These are phyloP conservation scores for Amblyornis subalaris DNA, from an alignment of 2,113 vertebrate species.

Conservation along the genomic window DNA sequence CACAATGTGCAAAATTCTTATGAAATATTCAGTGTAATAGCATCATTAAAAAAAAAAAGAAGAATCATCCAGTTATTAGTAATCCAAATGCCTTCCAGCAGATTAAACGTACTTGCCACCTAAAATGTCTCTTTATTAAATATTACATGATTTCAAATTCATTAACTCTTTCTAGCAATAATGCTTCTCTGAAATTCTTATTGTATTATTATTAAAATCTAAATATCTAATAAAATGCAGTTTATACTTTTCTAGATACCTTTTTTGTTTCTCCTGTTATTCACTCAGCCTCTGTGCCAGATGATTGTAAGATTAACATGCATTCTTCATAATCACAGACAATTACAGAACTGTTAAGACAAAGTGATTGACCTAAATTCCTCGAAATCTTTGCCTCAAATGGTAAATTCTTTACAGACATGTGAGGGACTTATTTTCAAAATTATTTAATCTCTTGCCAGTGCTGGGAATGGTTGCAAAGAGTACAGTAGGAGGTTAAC, in stretches of 20 bases:
- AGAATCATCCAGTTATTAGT: neutral
- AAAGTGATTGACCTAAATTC: neutral
- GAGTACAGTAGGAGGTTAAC: neutral
- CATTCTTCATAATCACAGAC: neutral
- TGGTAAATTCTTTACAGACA: neutral
- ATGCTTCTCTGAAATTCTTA: neutral
- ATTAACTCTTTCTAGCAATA: neutral
- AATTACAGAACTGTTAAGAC: neutral
- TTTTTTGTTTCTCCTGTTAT: neutral
- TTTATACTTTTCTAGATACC: neutral
- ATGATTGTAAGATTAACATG: neutral
- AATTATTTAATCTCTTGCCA: neutral
- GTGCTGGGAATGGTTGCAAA: neutral
- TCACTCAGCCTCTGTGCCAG: neutral
- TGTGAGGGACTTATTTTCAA: neutral
- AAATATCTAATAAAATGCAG: neutral
- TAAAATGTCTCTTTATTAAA: neutral
- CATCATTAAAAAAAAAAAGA: neutral
- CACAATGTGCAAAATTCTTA: neutral
- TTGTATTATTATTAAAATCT: neutral
- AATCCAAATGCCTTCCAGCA: neutral
- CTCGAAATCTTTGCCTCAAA: neutral
- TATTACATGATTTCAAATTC: neutral
- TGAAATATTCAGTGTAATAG: neutral
- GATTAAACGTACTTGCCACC: neutral